Evolutionary conservation across 2,113 vertebrate species (phyloP).

Genomic region (Hippocampus mohnikei): DNA sequence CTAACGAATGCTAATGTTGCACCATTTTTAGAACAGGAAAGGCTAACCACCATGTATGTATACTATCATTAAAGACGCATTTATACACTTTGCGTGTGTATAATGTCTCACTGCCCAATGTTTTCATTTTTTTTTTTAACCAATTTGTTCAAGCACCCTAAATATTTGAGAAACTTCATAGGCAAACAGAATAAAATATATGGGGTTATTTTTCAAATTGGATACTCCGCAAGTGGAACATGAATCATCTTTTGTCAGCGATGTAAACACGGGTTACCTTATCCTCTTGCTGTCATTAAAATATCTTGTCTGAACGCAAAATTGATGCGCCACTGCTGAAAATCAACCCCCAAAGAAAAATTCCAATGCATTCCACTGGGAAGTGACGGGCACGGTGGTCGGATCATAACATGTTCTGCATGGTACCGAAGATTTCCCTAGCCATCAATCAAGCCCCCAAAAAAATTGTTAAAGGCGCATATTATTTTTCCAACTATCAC

Average conservation of each 20-base stretch:
- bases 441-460: background rate
- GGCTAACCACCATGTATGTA: background rate
- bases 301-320: background rate
- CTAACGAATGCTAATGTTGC: background rate
- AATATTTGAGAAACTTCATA: background rate
- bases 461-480: background rate
- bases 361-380: background rate
- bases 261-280: background rate
- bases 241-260: background rate
- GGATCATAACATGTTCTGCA: background rate
- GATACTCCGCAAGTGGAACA: background rate
- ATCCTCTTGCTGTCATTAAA: background rate
- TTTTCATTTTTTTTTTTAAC: background rate
- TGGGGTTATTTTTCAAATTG: background rate
- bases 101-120: background rate
- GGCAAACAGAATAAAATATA: background rate
- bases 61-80: background rate
- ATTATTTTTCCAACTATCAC: background rate
- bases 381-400: background rate
- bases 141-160: background rate
- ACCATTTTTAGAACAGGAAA: no score
- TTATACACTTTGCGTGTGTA: background rate
- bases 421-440: background rate
- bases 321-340: background rate
- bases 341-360: background rate